Percentiles rank a stretch among this genome's conserved stretches.
Conservation (phyloP, 1,140 invertebrate genomes). For the Lycorma delicatula region DNA sequence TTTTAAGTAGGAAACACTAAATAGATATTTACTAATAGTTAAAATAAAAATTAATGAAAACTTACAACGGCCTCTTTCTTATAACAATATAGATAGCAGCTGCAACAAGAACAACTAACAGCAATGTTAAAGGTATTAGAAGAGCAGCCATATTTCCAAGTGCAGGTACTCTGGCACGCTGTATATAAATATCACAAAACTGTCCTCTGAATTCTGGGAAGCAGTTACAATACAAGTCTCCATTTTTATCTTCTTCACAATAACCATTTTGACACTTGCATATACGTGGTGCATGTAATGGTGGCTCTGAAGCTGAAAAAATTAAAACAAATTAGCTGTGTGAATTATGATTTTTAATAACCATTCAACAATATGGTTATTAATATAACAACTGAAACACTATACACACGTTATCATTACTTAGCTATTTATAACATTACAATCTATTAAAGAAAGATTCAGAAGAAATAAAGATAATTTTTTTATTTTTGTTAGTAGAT, state of each 20-base stretch:
- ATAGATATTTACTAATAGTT: too few species aligned
- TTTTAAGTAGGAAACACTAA: too few species aligned
- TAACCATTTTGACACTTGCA: slow-evolving; percentile 85
- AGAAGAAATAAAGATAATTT: too few species aligned
- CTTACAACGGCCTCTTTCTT: slow-evolving; percentile 74
- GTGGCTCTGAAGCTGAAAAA: slow-evolving; percentile 54
- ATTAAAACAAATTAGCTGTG: too few species aligned
- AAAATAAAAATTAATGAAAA: too few species aligned
- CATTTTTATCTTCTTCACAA: slow-evolving; percentile 50
- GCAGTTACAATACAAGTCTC: slow-evolving; percentile 59
- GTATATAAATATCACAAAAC: slow-evolving; percentile 52
- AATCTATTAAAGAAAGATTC: too few species aligned
- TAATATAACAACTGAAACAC: too few species aligned
- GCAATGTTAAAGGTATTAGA: slow-evolving; percentile 69
- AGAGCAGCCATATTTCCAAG: slow-evolving; percentile 57
- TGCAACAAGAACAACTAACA: slow-evolving; percentile 59
- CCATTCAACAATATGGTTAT: too few species aligned
- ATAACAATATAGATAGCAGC: slow-evolving; percentile 70
- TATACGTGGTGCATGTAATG: slow-evolving; percentile 61
- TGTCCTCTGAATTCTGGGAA: slow-evolving; percentile 54
- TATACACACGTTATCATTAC: too few species aligned
- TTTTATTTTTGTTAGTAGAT: too few species aligned
- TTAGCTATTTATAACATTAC: too few species aligned
- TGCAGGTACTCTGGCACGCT: slow-evolving; percentile 38
- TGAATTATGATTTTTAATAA: too few species aligned